Evolutionary conservation across 2,888 invertebrate species (phyloP), one percentile per base, ranked within the genome.

Genomic region (Esperia sulphurella): DNA sequence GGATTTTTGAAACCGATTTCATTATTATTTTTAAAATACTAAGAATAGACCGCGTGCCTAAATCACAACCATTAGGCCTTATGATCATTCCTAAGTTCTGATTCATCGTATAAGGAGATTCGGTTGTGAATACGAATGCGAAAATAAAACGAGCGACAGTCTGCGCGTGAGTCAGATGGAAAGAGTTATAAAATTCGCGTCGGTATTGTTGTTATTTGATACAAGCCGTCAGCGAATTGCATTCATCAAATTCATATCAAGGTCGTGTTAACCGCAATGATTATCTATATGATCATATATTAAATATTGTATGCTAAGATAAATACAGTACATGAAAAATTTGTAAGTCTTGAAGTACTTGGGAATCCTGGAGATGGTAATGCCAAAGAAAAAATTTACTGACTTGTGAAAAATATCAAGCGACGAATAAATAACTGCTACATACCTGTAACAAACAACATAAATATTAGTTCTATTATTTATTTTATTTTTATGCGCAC

Each of bases 91-190:
- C 70, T 61, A 59, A 57, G 58, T 58, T 58, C 59, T 84, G 84
- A 85, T 64, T 84, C 85, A 84, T 69, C 60, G 53, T 53, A 59
- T 58, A 59, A 57, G 60, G 66, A 71, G 65, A 68, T 76, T 74
- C 62, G 63, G 65, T 58, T 66, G 55, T 61, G 80, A 80, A 81
- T 80, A 74, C 75, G 71, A 81, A 81, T 79, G 62, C 71, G 70
- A 68, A 75, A 77, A 76, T 69, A 76, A 70, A 74, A 64, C 62
- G 58, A 52, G 52, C 57, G 63, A 64, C 68, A 67, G 54, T 49
- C 52, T 79, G 80, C 79, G 50, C 52, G 55, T 79, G 80, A 80
- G 50, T 79, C 83, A 83, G 21, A 21, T 57, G 55, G 54, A 62
- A 64, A 61, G 58, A 60, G 61, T 63, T 63, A 61, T 67, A 58